These are phyloP conservation scores for Crax fasciolata DNA, from an alignment of 2,797 vertebrate genomes.

Conservation along the genomic window DNA sequence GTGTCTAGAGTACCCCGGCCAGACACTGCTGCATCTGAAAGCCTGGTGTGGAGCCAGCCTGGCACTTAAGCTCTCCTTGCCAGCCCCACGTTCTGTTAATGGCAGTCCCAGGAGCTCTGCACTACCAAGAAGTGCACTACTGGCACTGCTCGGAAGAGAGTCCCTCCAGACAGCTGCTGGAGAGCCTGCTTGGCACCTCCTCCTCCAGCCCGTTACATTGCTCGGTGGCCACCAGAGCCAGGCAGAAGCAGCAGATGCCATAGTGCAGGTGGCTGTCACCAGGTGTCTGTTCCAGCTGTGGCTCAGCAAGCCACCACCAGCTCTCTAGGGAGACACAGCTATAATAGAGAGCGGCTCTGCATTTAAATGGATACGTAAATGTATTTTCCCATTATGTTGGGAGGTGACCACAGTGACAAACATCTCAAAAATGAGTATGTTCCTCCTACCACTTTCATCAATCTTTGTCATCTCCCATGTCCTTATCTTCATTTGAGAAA, in stretches of 20 bases:
- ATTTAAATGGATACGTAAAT: not conserved
- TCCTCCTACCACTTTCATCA: constrained; percentile 15
- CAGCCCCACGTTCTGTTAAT: constrained; percentile 37
- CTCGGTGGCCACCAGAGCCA: not conserved
- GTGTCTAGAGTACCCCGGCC: not conserved
- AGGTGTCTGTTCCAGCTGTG: not conserved
- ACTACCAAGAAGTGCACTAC: constrained; percentile 37
- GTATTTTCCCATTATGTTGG: not conserved
- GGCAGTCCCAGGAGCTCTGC: constrained; percentile 11
- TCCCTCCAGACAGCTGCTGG: not conserved
- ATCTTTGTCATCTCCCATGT: constrained; percentile 1
- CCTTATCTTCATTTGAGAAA: constrained; percentile 29
- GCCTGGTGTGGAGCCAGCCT: constrained; percentile 55
- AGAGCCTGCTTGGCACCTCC: not conserved
- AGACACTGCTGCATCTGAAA: constrained; percentile 18
- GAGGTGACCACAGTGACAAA: not conserved
- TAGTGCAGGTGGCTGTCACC: not conserved
- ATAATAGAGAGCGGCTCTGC: not conserved
- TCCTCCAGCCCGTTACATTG: not conserved
- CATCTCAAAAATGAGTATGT: not conserved
- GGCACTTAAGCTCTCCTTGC: constrained; percentile 66
- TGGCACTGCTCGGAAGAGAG: constrained; percentile 6
- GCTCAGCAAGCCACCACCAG: not conserved
- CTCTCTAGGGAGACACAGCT: not conserved
- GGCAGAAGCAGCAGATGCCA: not conserved